Conservation (phyloP, 2,797 vertebrate genomes). For the Ceryle rudis region DNA sequence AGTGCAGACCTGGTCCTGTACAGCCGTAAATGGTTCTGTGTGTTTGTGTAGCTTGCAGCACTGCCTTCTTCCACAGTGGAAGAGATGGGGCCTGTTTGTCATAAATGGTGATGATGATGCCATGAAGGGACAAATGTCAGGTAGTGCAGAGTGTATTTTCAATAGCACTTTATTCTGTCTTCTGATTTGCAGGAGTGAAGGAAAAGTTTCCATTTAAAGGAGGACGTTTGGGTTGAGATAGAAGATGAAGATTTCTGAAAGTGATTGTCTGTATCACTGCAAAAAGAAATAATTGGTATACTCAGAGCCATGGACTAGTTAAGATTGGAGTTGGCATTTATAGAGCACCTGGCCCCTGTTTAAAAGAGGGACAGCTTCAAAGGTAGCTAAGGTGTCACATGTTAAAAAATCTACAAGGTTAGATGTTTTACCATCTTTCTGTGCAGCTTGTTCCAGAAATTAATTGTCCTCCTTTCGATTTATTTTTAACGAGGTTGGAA, state of each 20-base stretch:
- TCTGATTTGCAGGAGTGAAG: background rate
- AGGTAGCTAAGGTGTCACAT: slow-evolving; percentile 12
- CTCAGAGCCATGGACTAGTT: background rate
- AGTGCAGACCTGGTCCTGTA: background rate
- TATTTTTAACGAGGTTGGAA: slow-evolving; percentile 3
- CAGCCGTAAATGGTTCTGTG: background rate
- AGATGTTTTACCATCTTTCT: background rate
- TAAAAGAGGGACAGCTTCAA: slow-evolving; percentile 13
- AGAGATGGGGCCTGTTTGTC: background rate
- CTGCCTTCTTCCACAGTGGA: background rate
- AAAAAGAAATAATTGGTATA: background rate
- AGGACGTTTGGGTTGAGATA: background rate
- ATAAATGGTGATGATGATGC: background rate
- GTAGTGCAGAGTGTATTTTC: background rate
- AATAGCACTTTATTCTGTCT: background rate
- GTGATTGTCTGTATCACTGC: background rate
- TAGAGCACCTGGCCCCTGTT: background rate
- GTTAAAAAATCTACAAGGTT: slow-evolving; percentile 9
- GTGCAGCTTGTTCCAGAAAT: background rate
- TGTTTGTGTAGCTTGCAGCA: background rate
- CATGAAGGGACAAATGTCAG: background rate
- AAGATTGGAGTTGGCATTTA: slow-evolving; percentile 15
- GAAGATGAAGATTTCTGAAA: background rate
- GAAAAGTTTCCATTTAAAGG: background rate
- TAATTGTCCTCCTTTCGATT: background rate